A percentile compares a stretch with the other conserved stretches of the same genome.
These are phyloP conservation scores for Brenthis ino DNA, from an alignment of 2,888 invertebrate genomes.

Conservation along the genomic window DNA sequence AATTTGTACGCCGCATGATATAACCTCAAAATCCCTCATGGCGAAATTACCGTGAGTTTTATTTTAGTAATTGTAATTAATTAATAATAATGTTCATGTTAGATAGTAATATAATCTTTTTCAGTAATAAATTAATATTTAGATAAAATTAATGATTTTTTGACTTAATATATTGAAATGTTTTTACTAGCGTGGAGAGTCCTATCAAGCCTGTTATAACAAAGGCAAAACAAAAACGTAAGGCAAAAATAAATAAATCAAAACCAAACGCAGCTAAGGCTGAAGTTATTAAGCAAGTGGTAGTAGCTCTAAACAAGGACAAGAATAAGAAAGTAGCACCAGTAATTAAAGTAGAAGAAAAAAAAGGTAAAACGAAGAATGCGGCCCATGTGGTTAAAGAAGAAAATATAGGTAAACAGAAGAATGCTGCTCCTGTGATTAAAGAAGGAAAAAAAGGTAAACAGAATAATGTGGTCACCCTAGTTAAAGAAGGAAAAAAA, in stretches of 20 bases:
- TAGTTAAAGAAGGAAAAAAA: not conserved
- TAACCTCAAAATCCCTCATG: conserved; percentile 39
- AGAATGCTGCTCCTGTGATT: not conserved
- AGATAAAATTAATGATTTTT: not conserved
- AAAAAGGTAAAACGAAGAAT: not conserved
- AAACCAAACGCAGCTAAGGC: conserved; percentile 6
- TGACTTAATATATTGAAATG: too few relatives aligned
- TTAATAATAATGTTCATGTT: not conserved
- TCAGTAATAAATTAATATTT: not conserved
- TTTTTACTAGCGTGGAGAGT: conserved; percentile 1
- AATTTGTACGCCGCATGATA: conserved; percentile 22
- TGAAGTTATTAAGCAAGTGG: conserved; percentile 1
- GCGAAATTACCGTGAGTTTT: conserved; percentile 31
- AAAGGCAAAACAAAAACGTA: conserved; percentile 14
- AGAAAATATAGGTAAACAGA: not conserved
- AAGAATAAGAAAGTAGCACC: not conserved
- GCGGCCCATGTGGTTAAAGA: not conserved
- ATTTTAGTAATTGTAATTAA: not conserved
- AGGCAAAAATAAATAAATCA: conserved; percentile 7
- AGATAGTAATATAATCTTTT: too few relatives aligned
- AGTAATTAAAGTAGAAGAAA: not conserved
- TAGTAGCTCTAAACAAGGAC: not conserved
- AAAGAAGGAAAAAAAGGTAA: not conserved
- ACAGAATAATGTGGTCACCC: not conserved
- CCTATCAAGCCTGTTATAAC: conserved; percentile 10